These are phyloP conservation scores for Andrena camellia DNA, from an alignment of 2,888 invertebrate species.

Conservation along the genomic window DNA sequence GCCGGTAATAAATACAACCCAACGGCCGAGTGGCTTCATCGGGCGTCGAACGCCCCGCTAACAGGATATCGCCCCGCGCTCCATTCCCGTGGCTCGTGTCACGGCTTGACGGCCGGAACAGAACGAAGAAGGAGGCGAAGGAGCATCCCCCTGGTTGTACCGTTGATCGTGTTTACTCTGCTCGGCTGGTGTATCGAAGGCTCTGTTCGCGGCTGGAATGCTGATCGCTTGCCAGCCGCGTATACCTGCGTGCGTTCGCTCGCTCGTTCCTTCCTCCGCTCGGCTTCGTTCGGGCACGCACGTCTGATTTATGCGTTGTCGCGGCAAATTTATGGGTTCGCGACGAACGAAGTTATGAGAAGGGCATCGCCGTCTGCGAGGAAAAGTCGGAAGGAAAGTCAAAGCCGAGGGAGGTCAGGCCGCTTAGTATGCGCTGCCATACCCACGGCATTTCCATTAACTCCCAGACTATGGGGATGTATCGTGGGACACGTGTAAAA, in stretches of 20 bases:
- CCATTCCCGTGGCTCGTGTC: slow-evolving; percentile 7
- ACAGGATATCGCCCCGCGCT: slow-evolving; percentile 34
- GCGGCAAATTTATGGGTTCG: slow-evolving; percentile 70
- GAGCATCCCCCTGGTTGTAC: slow-evolving; percentile 19
- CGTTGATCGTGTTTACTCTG: slow-evolving; percentile 61
- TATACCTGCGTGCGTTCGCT: slow-evolving; percentile 34
- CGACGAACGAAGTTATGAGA: slow-evolving; percentile 63
- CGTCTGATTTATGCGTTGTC: slow-evolving; percentile 72
- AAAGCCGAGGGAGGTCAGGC: slow-evolving; percentile 38
- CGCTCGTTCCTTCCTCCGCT: too few species aligned
- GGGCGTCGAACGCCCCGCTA: slow-evolving; percentile 23
- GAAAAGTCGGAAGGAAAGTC: slow-evolving; percentile 64
- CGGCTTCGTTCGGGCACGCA: slow-evolving; percentile 60
- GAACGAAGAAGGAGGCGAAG: not conserved
- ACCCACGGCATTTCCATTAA: slow-evolving; percentile 60
- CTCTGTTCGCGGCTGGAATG: slow-evolving; percentile 61
- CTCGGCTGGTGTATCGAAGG: slow-evolving; percentile 52
- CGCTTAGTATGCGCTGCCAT: slow-evolving; percentile 60
- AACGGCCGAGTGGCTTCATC: slow-evolving; percentile 22
- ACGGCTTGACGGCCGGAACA: too few species aligned
- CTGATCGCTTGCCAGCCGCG: slow-evolving; percentile 61
- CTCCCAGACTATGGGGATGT: slow-evolving; percentile 33
- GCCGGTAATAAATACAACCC: slow-evolving; percentile 50
- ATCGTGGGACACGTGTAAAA: slow-evolving; percentile 49
- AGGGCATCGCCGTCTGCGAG: slow-evolving; percentile 44